Percentiles rank a stretch among this genome's conserved stretches.
Evolutionary conservation across 1,140 invertebrate species (phyloP).

Genomic region (Chelonus insularis): DNA sequence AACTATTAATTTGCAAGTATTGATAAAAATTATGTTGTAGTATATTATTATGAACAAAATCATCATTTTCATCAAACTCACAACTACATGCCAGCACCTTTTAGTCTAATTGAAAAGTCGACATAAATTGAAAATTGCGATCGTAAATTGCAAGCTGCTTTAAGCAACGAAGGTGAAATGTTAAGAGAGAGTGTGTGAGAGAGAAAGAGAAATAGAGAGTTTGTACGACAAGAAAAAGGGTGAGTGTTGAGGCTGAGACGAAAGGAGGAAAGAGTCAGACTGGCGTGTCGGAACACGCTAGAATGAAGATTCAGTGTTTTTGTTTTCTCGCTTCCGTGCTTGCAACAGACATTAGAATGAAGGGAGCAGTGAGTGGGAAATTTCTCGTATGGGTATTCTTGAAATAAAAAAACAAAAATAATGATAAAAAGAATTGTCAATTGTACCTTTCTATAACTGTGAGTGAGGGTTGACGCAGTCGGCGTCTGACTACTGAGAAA

Average conservation of each 20-base stretch:
- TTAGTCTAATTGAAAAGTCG: slow-evolving; percentile 62
- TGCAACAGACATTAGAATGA: slow-evolving; percentile 14
- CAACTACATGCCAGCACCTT: slow-evolving; percentile 41
- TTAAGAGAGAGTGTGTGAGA: not conserved
- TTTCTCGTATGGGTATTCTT: slow-evolving; percentile 39
- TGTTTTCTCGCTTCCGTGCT: slow-evolving; percentile 47
- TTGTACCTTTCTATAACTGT: too few relatives aligned
- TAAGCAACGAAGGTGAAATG: slow-evolving; percentile 34
- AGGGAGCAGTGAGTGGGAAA: slow-evolving; percentile 37
- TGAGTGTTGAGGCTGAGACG: not conserved
- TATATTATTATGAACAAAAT: too few relatives aligned
- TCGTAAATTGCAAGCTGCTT: slow-evolving; percentile 60
- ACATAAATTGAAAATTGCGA: slow-evolving; percentile 61
- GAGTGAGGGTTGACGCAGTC: too few relatives aligned
- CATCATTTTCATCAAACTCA: too few relatives aligned
- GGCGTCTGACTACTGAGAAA: too few relatives aligned
- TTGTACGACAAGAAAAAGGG: not conserved
- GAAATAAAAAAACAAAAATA: slow-evolving; percentile 25
- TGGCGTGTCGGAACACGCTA: slow-evolving; percentile 48
- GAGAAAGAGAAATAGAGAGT: not conserved
- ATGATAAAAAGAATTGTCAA: slow-evolving; percentile 53
- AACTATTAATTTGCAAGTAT: too few relatives aligned
- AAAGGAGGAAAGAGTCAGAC: slow-evolving; percentile 35
- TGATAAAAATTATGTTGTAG: too few relatives aligned
- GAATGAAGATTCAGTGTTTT: slow-evolving; percentile 58